These are phyloP conservation scores for Peromyscus aztecus DNA, from an alignment of 2,797 vertebrate genomes.

Conservation along the genomic window DNA sequence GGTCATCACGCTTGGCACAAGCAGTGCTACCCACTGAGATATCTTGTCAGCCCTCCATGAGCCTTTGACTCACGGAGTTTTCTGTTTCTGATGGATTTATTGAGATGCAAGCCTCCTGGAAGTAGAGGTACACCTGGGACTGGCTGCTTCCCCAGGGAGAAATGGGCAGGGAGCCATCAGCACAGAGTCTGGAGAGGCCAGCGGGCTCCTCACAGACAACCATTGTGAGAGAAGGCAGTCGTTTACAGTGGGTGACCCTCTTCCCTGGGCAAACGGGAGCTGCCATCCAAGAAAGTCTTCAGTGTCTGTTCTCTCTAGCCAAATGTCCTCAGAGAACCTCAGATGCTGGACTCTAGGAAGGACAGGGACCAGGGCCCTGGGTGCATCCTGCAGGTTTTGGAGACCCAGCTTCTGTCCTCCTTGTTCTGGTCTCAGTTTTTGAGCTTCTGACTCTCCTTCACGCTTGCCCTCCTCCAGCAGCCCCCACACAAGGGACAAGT, in stretches of 20 bases:
- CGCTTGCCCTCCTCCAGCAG: background rate
- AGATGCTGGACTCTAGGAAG: background rate
- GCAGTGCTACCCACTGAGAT: background rate
- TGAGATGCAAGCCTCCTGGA: too few relatives aligned
- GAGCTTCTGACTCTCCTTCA: background rate
- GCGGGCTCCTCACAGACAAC: slow-evolving; percentile 1
- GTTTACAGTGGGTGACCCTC: slow-evolving; percentile 22
- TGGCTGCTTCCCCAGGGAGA: slow-evolving; percentile 15
- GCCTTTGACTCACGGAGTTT: background rate
- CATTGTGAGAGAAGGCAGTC: slow-evolving; percentile 12
- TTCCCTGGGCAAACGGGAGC: slow-evolving; percentile 46
- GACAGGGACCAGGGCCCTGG: background rate
- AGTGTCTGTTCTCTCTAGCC: slow-evolving; percentile 52
- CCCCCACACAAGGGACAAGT: background rate
- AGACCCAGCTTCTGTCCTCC: background rate
- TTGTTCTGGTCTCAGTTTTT: background rate
- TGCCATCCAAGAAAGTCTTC: slow-evolving; percentile 71
- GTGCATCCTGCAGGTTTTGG: background rate
- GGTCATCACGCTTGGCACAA: background rate
- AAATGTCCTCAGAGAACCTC: slow-evolving; percentile 71
- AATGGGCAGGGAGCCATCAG: background rate
- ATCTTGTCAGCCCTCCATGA: background rate
- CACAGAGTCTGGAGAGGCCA: too few relatives aligned
- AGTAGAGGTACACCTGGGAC: background rate
- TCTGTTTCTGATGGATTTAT: background rate